Evolutionary conservation across 2,113 vertebrate genomes (phyloP).

Genomic region (Athene noctua): DNA sequence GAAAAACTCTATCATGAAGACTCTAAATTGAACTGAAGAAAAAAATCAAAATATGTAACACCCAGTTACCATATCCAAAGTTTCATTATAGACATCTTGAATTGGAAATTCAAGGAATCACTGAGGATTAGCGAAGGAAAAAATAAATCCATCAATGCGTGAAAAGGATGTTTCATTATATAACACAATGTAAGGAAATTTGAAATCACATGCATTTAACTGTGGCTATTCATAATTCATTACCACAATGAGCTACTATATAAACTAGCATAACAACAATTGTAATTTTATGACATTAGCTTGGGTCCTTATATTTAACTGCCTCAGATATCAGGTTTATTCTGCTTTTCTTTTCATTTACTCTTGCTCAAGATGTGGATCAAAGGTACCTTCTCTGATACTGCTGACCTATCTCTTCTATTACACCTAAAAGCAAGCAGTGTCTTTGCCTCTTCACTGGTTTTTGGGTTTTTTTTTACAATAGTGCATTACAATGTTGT

Average conservation of each 20-base stretch:
- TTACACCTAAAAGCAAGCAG: neutral
- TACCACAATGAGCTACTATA: neutral
- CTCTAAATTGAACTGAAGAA: neutral
- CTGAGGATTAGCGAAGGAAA: neutral
- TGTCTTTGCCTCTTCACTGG: neutral
- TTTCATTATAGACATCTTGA: neutral
- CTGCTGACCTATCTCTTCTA: neutral
- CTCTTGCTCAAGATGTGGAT: neutral
- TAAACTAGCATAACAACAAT: neutral
- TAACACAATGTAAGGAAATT: neutral
- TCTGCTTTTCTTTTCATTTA: neutral
- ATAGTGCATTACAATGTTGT: neutral
- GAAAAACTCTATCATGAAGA: neutral
- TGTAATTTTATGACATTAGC: neutral
- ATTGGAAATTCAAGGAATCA: neutral
- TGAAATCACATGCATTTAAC: neutral
- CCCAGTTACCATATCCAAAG: neutral
- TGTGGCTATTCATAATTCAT: neutral
- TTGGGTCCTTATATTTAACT: neutral
- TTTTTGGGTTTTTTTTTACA: neutral
- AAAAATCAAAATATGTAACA: neutral
- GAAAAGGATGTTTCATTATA: neutral
- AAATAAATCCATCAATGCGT: neutral
- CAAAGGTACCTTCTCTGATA: neutral
- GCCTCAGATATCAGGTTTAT: neutral